A percentile compares a stretch with the other conserved stretches of the same genome.
Conservation (phyloP, 2,797 vertebrate genomes). For the Triplophysa yarkandensis region DNA sequence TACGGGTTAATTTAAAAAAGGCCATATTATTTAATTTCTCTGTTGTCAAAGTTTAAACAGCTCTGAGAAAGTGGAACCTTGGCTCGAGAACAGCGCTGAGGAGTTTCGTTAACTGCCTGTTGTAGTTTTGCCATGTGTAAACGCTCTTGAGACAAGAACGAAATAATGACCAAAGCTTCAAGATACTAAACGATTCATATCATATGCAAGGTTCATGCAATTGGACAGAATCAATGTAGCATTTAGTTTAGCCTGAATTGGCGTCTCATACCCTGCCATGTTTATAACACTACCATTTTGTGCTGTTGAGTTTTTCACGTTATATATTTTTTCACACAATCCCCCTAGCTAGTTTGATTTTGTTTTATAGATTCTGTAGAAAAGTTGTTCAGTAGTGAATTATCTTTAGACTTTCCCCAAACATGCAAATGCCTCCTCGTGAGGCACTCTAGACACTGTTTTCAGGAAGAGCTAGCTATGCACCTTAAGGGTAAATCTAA, state of each 20-base stretch:
- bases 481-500: constrained; percentile 70
- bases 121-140: constrained; percentile 40
- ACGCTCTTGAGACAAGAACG: constrained; percentile 58
- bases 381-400: constrained; percentile 1
- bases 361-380: background rate
- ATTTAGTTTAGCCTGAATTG: constrained; percentile 33
- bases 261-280: constrained; percentile 2
- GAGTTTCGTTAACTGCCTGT: constrained; percentile 57
- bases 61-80: constrained; percentile 80
- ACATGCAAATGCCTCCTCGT: constrained; percentile 53
- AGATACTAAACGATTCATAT: constrained; percentile 63
- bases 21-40: constrained; percentile 84
- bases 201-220: constrained; percentile 74
- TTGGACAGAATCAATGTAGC: constrained; percentile 73
- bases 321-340: background rate
- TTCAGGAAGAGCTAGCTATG: constrained; percentile 77
- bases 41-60: constrained; percentile 78
- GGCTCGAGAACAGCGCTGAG: constrained; percentile 69
- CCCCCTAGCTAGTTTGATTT: constrained; percentile 20
- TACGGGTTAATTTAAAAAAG: constrained; percentile 83
- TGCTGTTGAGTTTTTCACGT: background rate
- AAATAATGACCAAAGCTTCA: constrained; percentile 80
- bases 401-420: constrained; percentile 50
- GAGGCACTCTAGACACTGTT: constrained; percentile 67
- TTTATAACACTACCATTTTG: constrained; percentile 43